These are phyloP conservation scores for Melanotaenia boesemani DNA, from an alignment of 2,797 vertebrate genomes.

Conservation along the genomic window DNA sequence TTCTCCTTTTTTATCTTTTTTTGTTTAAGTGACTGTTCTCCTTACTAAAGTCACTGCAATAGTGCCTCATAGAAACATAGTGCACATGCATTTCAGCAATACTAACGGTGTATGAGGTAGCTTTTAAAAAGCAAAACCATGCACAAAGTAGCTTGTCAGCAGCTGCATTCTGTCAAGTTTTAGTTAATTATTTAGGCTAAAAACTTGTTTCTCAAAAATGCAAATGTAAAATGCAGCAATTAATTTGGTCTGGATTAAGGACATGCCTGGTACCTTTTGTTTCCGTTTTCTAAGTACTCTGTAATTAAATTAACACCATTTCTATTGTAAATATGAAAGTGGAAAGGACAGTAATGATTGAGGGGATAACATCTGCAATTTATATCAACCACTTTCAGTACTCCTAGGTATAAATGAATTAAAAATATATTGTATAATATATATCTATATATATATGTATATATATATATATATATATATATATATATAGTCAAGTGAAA, in stretches of 20 bases:
- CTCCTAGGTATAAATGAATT: constrained; percentile 27
- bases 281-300: background rate
- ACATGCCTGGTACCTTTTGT: background rate
- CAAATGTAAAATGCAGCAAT: background rate
- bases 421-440: no score
- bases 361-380: constrained; percentile 37
- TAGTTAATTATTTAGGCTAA: no score
- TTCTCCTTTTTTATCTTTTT: no score
- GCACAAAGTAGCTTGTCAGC: no score
- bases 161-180: no score
- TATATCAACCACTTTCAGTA: constrained; percentile 16
- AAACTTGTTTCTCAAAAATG: background rate
- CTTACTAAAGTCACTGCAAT: no score
- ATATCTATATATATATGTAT: constrained; percentile 1
- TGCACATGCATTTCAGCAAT: no score
- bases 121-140: no score
- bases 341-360: background rate
- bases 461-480: constrained; percentile 3
- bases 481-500: constrained; percentile 12
- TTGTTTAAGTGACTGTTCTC: no score
- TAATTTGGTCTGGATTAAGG: background rate
- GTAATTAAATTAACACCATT: no score
- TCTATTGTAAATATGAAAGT: background rate
- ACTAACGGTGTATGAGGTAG: no score
- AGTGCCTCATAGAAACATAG: no score